Conservation (phyloP, 2,888 invertebrate species). For the Pantelozetes paolii region DNA sequence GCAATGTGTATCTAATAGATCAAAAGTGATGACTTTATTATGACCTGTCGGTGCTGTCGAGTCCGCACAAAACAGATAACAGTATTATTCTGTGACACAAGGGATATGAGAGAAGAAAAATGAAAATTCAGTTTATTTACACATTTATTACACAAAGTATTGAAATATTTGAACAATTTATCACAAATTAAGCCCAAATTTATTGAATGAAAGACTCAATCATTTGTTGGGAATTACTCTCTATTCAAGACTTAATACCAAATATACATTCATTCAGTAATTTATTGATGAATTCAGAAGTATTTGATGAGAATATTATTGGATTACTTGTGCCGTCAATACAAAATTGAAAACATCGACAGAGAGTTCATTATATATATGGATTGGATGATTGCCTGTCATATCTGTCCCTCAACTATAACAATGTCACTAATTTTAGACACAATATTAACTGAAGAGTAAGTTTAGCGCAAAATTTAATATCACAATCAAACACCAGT, state of each 20-base stretch:
- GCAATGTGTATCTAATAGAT: conserved; percentile 29
- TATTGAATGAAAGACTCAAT: not conserved
- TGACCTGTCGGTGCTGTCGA: conserved; percentile 12
- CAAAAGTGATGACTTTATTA: conserved; percentile 27
- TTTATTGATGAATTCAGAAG: conserved; percentile 5
- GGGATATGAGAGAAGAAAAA: not conserved
- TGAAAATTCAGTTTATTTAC: conserved; percentile 6
- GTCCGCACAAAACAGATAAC: not conserved
- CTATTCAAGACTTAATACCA: not conserved
- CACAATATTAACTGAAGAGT: not conserved
- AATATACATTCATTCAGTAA: not conserved
- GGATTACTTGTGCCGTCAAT: not conserved
- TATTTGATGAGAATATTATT: not conserved
- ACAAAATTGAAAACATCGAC: not conserved
- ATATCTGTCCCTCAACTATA: not conserved
- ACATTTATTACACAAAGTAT: not conserved
- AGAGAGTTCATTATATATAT: not conserved
- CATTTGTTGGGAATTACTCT: not conserved
- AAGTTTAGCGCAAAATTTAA: conserved; percentile 18
- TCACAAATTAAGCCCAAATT: not conserved
- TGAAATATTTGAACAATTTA: not conserved
- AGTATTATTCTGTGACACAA: not conserved
- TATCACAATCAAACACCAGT: not conserved
- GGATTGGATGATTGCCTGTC: not conserved
- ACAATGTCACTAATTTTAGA: conserved; percentile 13